Evolutionary conservation across 2,797 vertebrate genomes (phyloP).

Genomic region (Typhlichthys subterraneus): DNA sequence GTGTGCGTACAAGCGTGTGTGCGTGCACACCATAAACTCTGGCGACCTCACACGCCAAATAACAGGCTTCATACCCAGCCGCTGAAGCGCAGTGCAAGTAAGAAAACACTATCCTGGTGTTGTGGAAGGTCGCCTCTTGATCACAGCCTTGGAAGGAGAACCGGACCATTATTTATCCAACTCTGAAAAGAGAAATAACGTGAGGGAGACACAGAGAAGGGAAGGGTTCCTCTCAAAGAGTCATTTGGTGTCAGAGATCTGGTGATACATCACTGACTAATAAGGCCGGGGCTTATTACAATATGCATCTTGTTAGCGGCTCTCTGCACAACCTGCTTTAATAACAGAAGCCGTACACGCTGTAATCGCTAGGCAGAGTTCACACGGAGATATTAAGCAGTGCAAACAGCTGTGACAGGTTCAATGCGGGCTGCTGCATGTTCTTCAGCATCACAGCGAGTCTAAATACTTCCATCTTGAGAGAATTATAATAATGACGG

Average conservation of each 20-base stretch:
- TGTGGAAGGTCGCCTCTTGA: conserved; percentile 17
- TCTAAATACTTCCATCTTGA: too few species aligned
- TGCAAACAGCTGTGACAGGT: conserved; percentile 9
- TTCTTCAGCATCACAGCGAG: not conserved
- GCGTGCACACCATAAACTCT: conserved; percentile 1
- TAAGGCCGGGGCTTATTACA: conserved; percentile 44
- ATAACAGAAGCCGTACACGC: conserved; percentile 37
- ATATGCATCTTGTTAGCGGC: conserved; percentile 49
- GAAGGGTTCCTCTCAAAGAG: conserved; percentile 27
- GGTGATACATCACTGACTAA: conserved; percentile 54
- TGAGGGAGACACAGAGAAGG: not conserved
- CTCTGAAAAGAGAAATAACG: conserved; percentile 27
- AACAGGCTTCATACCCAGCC: conserved; percentile 27
- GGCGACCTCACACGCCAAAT: not conserved
- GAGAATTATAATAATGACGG: too few species aligned
- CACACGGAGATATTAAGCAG: conserved; percentile 25
- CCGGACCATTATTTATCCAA: conserved; percentile 26
- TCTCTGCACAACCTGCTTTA: conserved; percentile 40
- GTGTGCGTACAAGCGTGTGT: too few species aligned
- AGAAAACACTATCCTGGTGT: not conserved
- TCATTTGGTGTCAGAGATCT: conserved; percentile 51
- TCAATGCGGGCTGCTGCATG: conserved; percentile 8
- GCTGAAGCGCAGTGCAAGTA: not conserved
- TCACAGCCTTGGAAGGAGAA: conserved; percentile 19
- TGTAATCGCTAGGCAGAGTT: conserved; percentile 35